Base-by-base conservation (phyloP, 1,140 invertebrate species). In the Philopotamus ludificatus region DNA sequence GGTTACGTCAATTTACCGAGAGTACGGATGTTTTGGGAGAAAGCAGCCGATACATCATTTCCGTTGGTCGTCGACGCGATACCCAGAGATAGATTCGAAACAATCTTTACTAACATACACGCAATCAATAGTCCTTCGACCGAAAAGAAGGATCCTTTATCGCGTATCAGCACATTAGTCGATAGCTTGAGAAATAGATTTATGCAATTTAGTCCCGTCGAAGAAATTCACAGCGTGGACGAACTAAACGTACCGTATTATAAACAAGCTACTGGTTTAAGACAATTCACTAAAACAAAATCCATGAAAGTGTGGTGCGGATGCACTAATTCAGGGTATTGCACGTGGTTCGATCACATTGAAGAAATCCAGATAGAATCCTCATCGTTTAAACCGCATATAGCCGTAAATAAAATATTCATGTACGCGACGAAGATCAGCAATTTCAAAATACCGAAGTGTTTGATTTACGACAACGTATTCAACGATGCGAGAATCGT, bases 21-120 rank as follows among this genome's bases (percentile, higher is more conserved):
- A 20, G 57, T 65, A 8, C 45, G 67, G 66, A 70, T 70, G 67
- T 65, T 66, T 20, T 70, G 67, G 67, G 67, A 70, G 28, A 39
- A 64, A 55, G 59, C 67, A n/a, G 64, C 64, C 0, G 67, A 70
- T 45, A 62, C 67, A 4, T 65, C 65, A 1, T 72, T 73, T 66
- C 62, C 66, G 34, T 49, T 73, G 20, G 62, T 73, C 10, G 59
- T 51, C 21, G 25, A 64, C 53, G 63, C 66, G 34, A 67, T 72
- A 22, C 65, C 67, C 15, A 57, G 65, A 26, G 60, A 73, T 64
- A 51, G 65, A 54, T 73, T 72, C 60, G 63, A 70, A 67, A 70
- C 55, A 47, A 70, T 71, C 41, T 65, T 72, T 28, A 63, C 50
- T 18, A 69, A 71, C 49, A 34, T 73, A 15, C 67, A 71, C 28